Evolutionary conservation across 2,888 invertebrate species (phyloP).

Genomic region (Willowsia nigromaculata): DNA sequence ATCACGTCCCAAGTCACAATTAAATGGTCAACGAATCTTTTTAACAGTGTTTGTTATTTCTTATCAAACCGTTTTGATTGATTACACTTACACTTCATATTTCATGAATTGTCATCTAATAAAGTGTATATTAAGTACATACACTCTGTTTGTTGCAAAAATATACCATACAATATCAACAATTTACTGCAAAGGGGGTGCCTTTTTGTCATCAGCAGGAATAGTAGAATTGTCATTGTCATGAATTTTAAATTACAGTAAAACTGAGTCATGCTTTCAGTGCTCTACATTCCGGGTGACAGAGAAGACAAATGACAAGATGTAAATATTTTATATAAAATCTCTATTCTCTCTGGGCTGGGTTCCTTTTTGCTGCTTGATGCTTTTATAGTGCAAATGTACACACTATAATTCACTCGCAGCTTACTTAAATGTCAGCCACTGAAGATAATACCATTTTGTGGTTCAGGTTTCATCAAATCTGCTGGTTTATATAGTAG

Average conservation of each 20-base stretch:
- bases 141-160: too few relatives aligned
- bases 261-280: slow-evolving; percentile 44
- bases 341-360: neutral
- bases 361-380: neutral
- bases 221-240: neutral
- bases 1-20: neutral
- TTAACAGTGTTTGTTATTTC: neutral
- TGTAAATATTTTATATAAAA: slow-evolving; percentile 51
- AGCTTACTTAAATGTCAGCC: slow-evolving; percentile 13
- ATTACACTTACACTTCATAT: neutral
- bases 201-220: neutral
- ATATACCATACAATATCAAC: too few relatives aligned
- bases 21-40: neutral
- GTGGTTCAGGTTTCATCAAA: slow-evolving; percentile 14
- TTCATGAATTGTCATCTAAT: too few relatives aligned
- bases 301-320: slow-evolving; percentile 55
- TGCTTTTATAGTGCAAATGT: slow-evolving; percentile 26
- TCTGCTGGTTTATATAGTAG: neutral
- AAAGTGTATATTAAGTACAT: too few relatives aligned
- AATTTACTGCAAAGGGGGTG: neutral
- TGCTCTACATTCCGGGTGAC: slow-evolving; percentile 54
- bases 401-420: neutral
- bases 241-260: slow-evolving; percentile 25
- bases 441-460: slow-evolving; percentile 7
- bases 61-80: neutral